A percentile compares a stretch with the other conserved stretches of the same genome.
Conservation (phyloP, 1,140 invertebrate species). For the Pectinophora gossypiella region DNA sequence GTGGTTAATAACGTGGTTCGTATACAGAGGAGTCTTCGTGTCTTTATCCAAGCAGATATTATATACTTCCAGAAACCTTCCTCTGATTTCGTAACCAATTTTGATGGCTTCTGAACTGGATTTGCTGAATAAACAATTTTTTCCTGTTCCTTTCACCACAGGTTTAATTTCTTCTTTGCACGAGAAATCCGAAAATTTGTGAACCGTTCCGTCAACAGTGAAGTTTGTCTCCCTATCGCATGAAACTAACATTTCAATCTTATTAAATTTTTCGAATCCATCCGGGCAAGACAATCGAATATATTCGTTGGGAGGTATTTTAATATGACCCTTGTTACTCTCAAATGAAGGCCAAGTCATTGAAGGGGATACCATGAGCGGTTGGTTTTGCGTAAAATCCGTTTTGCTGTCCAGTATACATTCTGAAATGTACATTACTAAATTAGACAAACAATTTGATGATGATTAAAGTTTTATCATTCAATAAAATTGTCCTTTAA, state of each 20-base stretch:
- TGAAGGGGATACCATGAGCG: constrained; percentile 12
- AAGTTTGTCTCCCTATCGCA: constrained; percentile 41
- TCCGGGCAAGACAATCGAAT: constrained; percentile 25
- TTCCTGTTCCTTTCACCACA: constrained; percentile 13
- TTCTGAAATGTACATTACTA: constrained; percentile 22
- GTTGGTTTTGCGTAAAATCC: constrained; percentile 10
- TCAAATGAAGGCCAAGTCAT: constrained; percentile 8
- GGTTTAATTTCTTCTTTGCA: constrained; percentile 30
- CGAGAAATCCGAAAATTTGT: constrained; percentile 34
- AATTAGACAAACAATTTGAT: too few relatives aligned
- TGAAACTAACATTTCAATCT: constrained; percentile 15
- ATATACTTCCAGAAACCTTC: constrained; percentile 36
- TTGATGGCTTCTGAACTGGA: constrained; percentile 23
- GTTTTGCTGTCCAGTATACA: constrained; percentile 16
- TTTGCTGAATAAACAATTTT: constrained; percentile 17
- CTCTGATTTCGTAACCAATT: constrained; percentile 32
- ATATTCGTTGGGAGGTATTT: constrained; percentile 19
- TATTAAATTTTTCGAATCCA: constrained; percentile 11
- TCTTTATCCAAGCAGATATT: constrained; percentile 44
- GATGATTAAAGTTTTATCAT: too few relatives aligned
- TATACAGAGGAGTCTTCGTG: constrained; percentile 34
- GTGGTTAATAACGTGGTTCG: constrained; percentile 27
- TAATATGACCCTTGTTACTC: constrained; percentile 7
- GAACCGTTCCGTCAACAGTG: constrained; percentile 19
- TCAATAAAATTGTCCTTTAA: too few relatives aligned